These are phyloP conservation scores for Rhinolophus ferrumequinum DNA, from an alignment of 2,113 vertebrate species.

Conservation along the genomic window DNA sequence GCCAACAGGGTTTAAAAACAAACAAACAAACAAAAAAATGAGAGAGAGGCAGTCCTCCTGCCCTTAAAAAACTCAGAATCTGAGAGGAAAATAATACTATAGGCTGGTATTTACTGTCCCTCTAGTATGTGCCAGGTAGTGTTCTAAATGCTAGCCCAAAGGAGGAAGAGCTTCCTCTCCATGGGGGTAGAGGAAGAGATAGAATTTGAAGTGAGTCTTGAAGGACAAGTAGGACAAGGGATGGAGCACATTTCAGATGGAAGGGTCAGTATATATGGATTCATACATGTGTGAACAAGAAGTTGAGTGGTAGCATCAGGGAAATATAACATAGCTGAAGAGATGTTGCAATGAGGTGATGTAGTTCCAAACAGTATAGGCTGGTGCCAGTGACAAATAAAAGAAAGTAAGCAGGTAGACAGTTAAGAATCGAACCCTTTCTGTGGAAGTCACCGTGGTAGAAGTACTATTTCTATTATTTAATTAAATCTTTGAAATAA, in stretches of 20 bases:
- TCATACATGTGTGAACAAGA: background rate
- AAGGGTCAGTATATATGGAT: background rate
- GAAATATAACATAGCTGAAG: background rate
- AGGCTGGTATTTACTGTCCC: background rate
- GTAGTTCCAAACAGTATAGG: rapidly evolving
- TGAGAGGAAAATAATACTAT: background rate
- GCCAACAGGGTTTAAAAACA: background rate
- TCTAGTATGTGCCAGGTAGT: background rate
- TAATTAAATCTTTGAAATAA: background rate
- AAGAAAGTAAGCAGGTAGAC: background rate
- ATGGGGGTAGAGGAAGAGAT: no score
- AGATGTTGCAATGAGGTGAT: background rate
- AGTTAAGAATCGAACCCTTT: background rate
- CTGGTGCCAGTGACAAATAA: background rate
- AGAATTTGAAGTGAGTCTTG: background rate
- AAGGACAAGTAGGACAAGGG: background rate
- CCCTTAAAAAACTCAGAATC: background rate
- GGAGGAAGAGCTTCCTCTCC: background rate
- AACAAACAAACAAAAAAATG: background rate
- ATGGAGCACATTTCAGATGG: background rate
- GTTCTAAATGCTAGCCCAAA: background rate
- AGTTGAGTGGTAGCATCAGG: background rate
- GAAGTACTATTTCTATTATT: background rate
- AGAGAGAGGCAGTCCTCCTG: background rate
- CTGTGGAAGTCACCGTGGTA: background rate